A percentile compares a stretch with the other conserved stretches of the same genome.
phyloP scores from a whole-genome alignment of 2,113 vertebrate genomes.

The Tenebrosternarchus preto region DNA sequence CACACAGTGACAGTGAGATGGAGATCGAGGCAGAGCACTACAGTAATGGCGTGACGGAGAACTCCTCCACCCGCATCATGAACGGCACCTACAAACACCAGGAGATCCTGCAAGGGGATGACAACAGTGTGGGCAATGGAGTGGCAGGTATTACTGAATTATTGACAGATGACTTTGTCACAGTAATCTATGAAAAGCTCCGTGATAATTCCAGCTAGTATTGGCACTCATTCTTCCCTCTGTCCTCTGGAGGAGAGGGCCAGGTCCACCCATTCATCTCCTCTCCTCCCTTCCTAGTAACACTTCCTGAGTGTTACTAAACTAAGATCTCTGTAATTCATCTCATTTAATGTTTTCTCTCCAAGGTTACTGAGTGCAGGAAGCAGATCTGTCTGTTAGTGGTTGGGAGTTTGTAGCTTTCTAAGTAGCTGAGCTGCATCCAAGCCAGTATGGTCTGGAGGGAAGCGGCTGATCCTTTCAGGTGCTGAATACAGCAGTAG shows the following conservation, averaged over 20 bases:
- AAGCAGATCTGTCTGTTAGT: too few species aligned
- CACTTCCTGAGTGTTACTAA: conserved; percentile 2
- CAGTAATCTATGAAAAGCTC: neutral
- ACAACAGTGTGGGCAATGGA: conserved; percentile 89
- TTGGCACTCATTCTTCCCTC: neutral
- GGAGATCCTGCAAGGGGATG: conserved; percentile 91
- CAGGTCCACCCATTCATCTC: neutral
- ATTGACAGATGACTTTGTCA: too few species aligned
- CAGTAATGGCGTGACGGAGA: conserved; percentile 89
- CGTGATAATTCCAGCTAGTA: too few species aligned
- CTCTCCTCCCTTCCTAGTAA: neutral
- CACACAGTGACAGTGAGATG: conserved; percentile 92
- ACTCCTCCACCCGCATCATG: conserved; percentile 87
- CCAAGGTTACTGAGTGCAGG: conserved; percentile 33
- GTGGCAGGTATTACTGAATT: conserved; percentile 64
- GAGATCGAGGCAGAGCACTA: conserved; percentile 96
- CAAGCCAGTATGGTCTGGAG: neutral
- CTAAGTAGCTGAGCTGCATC: too few species aligned
- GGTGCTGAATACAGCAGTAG: too few species aligned
- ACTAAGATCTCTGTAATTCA: conserved; percentile 18
- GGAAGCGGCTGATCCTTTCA: too few species aligned
- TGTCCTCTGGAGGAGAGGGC: neutral
- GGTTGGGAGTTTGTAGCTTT: too few species aligned
- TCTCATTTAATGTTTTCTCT: conserved; percentile 29
- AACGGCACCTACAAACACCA: conserved; percentile 97